Evolutionary conservation across 1,140 invertebrate genomes (phyloP), one percentile per base, ranked within the genome.

Genomic region (Atta cephalotes): DNA sequence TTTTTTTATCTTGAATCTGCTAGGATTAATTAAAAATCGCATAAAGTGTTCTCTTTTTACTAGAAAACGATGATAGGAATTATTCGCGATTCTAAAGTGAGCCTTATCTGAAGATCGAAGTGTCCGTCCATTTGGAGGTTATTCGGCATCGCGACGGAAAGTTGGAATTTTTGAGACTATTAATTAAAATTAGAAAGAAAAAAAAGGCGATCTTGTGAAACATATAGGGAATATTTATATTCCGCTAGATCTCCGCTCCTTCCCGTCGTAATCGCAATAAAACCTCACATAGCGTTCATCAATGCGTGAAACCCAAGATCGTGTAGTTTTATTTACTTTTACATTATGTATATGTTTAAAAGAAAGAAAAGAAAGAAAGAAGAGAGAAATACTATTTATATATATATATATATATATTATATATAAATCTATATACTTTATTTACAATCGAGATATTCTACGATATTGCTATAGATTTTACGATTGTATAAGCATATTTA

Each of bases 301-400:
- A 14, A 12, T 18, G 62, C 51, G 35, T 25, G 25, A 56, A 72
- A 51, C 3, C 35, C 14, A 71, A 49, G 10, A 68, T 39, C 85
- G 63, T 68, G 72, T 77, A 77, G 58, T 80, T 88, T 82, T 86
- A 71, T 86, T 85, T 89, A 81, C 74, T 87, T 89, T 89, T 79
- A 87, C 71, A 49, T 89, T 87, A 77, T 70, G 85, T 56, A 71
- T 18, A 51, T 16, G 45, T 80, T 90, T 89, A 86, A 65, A 72
- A 71, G 90, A 90, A 62, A 35, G 53, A 39, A 7, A 62, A 60
- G 39, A 71, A 58, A 77, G 60, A 71, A 35, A 65, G 56, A 71
- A 45, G 10, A 63, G 35, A 78, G 18, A 88, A 35, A 39, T 88
- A 81, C 68, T 90, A 90, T 90, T 88, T 90, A 90, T 90, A 90